Evolutionary conservation across 2,888 invertebrate genomes (phyloP), one percentile per base, ranked within the genome.

Genomic region (Yponomeuta sedellus): DNA sequence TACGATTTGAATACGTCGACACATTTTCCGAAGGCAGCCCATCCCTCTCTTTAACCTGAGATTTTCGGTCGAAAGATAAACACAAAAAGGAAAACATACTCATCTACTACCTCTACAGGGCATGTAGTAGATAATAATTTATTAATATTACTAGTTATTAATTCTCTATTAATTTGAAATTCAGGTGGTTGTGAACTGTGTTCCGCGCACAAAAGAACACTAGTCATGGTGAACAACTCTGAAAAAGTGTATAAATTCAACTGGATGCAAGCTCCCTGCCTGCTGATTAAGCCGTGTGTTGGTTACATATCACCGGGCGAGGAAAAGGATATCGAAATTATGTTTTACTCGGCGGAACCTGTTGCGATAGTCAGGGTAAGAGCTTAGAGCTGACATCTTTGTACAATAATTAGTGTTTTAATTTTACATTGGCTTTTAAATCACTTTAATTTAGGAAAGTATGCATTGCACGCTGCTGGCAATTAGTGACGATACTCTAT

Each of bases 251-350:
- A 90, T 68, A 88, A 84, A 74, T 91, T 91, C 68, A 72, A 69
- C 66, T 91, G 89, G 89, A 70, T 72, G 8, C 76, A 79, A 67
- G 73, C 78, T n/a, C 85, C 85, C 3, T 69, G 74, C 66, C 67
- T 91, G 61, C 73, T 85, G 28, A 77, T 88, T 11, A 88, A 81
- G 70, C 91, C 91, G 0, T 82, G 84, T 0, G 69, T 81, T n/a
- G 91, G 91, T 0, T 90, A 84, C 66, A 88, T 91, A 71, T 88
- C 88, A 2, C 91, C 91, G 0, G 88, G 85, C 1, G 91, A 91
- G 80, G 91, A 91, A 71, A 91, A 91, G 68, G 90, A 91, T 73
- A 70, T 91, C 57, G 88, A 90, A 75, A 79, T 91, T 34, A 78
- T 82, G 68, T 91, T 89, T 70, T 85, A 80, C 68, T 80, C 87